A percentile compares a stretch with the other conserved stretches of the same genome.
These are phyloP conservation scores for Xiphophorus hellerii DNA, from an alignment of 2,113 vertebrate genomes.

Conservation along the genomic window DNA sequence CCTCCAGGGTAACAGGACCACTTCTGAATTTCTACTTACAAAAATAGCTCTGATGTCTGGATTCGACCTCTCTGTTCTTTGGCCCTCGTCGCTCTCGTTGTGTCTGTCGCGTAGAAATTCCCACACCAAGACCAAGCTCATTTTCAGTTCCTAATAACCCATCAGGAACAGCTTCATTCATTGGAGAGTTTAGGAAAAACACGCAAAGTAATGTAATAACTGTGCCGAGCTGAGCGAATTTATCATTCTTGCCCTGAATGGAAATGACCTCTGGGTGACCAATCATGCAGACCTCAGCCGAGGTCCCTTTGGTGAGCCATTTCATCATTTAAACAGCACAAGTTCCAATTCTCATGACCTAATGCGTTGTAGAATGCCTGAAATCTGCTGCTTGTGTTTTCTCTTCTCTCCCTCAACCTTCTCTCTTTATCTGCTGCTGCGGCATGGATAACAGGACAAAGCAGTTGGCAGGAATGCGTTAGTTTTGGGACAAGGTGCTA, in stretches of 20 bases:
- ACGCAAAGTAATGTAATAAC: conserved; percentile 68
- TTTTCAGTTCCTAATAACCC: conserved; percentile 53
- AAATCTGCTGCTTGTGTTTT: conserved; percentile 75
- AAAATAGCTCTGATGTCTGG: conserved; percentile 67
- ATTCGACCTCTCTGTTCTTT: conserved; percentile 62
- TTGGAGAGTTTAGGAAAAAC: background rate
- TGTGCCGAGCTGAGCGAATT: conserved; percentile 59
- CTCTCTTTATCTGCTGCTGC: conserved; percentile 68
- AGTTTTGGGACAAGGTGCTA: conserved; percentile 35
- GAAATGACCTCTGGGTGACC: conserved; percentile 76
- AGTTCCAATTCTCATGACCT: conserved; percentile 86
- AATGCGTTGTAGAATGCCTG: conserved; percentile 81
- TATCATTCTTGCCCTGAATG: conserved; percentile 64
- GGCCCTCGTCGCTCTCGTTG: conserved; percentile 51
- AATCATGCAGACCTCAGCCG: conserved; percentile 59
- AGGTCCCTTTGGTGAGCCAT: conserved; percentile 77
- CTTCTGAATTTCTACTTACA: conserved; percentile 78
- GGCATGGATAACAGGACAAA: conserved; percentile 52
- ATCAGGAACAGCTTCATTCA: conserved; percentile 58
- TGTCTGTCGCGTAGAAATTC: conserved; percentile 71
- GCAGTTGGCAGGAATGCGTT: conserved; percentile 43
- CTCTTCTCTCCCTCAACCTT: conserved; percentile 68
- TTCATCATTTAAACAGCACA: conserved; percentile 75
- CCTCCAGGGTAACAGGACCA: conserved; percentile 79
- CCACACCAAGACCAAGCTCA: conserved; percentile 68